These are phyloP conservation scores for Clupea harengus DNA, from an alignment of 2,113 vertebrate genomes.

Conservation along the genomic window DNA sequence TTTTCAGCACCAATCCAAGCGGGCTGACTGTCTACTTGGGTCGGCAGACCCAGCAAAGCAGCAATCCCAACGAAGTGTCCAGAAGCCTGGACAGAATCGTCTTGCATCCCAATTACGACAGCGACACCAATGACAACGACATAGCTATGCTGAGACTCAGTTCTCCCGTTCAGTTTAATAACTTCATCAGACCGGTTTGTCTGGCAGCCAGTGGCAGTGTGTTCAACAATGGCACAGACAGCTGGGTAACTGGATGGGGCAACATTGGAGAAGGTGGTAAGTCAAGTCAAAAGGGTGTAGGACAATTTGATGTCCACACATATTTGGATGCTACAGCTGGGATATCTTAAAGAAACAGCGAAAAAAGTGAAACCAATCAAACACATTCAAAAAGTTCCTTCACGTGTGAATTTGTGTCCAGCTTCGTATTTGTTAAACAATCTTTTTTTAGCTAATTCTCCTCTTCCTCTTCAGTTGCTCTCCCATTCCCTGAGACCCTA, in stretches of 20 bases:
- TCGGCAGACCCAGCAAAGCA: background rate
- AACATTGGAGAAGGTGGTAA: slow-evolving; percentile 32
- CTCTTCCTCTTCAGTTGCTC: slow-evolving; percentile 41
- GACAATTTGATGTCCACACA: background rate
- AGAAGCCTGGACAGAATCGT: background rate
- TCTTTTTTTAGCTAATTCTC: background rate
- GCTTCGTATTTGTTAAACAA: background rate
- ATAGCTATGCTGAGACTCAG: slow-evolving; percentile 32
- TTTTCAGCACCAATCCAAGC: background rate
- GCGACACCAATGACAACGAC: background rate
- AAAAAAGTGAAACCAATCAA: background rate
- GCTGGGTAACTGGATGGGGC: slow-evolving; percentile 72
- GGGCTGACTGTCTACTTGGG: slow-evolving; percentile 30
- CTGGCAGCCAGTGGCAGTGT: slow-evolving; percentile 56
- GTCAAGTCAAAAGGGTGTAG: background rate
- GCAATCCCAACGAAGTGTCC: slow-evolving; percentile 22
- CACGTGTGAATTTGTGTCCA: background rate
- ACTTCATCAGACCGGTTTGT: slow-evolving; percentile 65
- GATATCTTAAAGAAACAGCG: background rate
- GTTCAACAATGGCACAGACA: slow-evolving; percentile 61
- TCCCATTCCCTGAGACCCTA: slow-evolving; percentile 33
- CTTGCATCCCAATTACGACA: slow-evolving; percentile 26
- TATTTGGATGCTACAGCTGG: background rate
- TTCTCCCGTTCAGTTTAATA: slow-evolving; percentile 22
- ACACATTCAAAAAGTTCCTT: background rate